phyloP scores from a whole-genome alignment of 2,888 invertebrate genomes.

The Agrotis puta region DNA sequence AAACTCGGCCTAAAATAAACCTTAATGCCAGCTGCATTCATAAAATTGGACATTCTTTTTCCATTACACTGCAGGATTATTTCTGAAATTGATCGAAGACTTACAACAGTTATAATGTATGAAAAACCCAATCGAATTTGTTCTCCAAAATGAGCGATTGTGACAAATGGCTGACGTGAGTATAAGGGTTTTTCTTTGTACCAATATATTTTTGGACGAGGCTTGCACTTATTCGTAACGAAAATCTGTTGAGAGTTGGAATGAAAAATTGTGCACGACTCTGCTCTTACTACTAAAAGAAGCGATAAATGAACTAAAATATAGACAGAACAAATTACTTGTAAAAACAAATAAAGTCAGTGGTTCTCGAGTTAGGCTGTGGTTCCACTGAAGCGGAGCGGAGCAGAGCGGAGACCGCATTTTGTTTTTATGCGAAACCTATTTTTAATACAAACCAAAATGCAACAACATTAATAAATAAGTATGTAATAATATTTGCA shows the following conservation, averaged over 20 bases:
- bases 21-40: slow-evolving; percentile 11
- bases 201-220: not conserved
- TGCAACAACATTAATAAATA: too few species aligned
- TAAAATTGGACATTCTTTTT: slow-evolving; percentile 23
- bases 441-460: too few species aligned
- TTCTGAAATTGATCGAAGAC: slow-evolving; percentile 35
- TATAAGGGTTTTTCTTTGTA: slow-evolving; percentile 6
- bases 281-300: not conserved
- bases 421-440: too few species aligned
- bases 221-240: slow-evolving; percentile 1
- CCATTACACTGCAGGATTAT: slow-evolving; percentile 26
- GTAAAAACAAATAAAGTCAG: not conserved
- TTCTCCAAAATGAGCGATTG: slow-evolving; percentile 27
- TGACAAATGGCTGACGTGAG: slow-evolving; percentile 28
- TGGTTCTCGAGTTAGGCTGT: not conserved
- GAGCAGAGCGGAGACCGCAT: too few species aligned
- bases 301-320: not conserved
- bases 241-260: not conserved
- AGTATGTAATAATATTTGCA: too few species aligned
- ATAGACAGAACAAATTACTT: not conserved
- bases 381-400: too few species aligned
- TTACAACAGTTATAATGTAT: slow-evolving; percentile 21
- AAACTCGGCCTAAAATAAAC: not conserved
- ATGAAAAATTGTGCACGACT: not conserved
- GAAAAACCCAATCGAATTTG: slow-evolving; percentile 27